Evolutionary conservation across 2,888 invertebrate genomes (phyloP), one percentile per base, ranked within the genome.

Genomic region (Perizoma affinitatum): DNA sequence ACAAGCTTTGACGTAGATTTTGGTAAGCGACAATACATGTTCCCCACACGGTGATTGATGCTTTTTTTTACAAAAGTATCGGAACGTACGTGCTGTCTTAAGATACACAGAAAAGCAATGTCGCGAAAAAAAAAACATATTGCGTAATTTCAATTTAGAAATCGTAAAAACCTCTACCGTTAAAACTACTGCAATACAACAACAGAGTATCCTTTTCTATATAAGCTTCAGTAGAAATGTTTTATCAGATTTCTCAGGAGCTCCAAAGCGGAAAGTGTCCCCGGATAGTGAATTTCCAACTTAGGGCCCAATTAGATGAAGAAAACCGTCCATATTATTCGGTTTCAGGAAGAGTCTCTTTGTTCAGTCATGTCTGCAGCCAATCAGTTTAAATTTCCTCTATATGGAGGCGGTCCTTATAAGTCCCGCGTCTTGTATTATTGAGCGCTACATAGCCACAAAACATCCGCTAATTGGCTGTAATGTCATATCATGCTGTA

Each of bases 301-400:
- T 87, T 86, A 80, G 88, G 88, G 72, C 73, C 81, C 84, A 90
- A 90, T 90, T 90, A 90, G 83, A 75, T 77, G 61, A 65, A 70
- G 77, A 76, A 78, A 81, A 58, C 63, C 38, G 80, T 80, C 84
- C 83, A 84, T 61, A 63, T 84, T 84, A 71, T 78, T 76, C 68
- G 74, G 71, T 75, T 76, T 72, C 72, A 65, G 67, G 72, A 76
- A 74, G 75, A 75, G 63, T 74, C 76, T 70, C 79, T 90, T 92
- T 91, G 90, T 90, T 83, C 83, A 82, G 82, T 86, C 84, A 79
- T 76, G 79, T 79, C 76, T 68, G 72, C 71, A 67, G 73, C 87
- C 87, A 88, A 90, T 90, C 88, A 88, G 88, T 84, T 88, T 88
- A 87, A 87, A 87, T 87, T 88, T 83, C 78, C 87, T 83, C 79